Base-by-base conservation (phyloP, 2,797 vertebrate genomes). In the Hippopotamyrus pictus region DNA sequence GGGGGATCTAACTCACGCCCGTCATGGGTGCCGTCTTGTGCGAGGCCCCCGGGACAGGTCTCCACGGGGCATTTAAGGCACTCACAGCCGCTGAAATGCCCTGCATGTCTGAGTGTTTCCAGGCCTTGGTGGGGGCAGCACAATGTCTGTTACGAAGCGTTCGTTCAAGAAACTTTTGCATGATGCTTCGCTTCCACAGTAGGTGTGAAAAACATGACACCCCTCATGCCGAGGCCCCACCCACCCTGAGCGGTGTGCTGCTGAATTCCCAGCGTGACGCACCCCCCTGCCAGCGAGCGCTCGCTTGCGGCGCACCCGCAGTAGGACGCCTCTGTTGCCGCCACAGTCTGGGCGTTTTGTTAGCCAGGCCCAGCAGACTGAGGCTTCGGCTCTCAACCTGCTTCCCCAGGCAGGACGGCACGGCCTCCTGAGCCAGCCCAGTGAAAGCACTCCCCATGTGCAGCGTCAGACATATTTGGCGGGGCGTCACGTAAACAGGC, bases 131-230 rank as follows among this genome's bases (percentile, higher is more conserved):
- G 48, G 25, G 48, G 44, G 37, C 33, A 22, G 19, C 59, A 37
- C 25, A 33, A 1, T 90, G 91, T 94, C 94, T 93, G 92, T 92
- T 91, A 89, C 92, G 89, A 93, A 93, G 93, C 95, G 93, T 95
- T 94, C 92, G 93, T 92, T 93, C 92, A 92, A 91, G 92, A 94
- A 93, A 92, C 93, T 93, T 93, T 93, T 92, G 91, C 14, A 41
- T 92, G 84, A 90, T 92, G 90, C 76, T 53, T 79, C 90, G 91
- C 22, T 91, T 91, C 92, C 90, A 91, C 90, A 86, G 76, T 91
- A 94, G 93, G 94, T 93, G 94, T 95, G 94, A 95, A 94, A 48
- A 94, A 95, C 94, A 93, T 92, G 95, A 93, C 93, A 41, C 79
- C n/a, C 82, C 51, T 57, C 92, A 93, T 93, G 92, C 91, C 91